Evolutionary conservation across 2,888 invertebrate species (phyloP).

Genomic region (Hylaea fasciaria): DNA sequence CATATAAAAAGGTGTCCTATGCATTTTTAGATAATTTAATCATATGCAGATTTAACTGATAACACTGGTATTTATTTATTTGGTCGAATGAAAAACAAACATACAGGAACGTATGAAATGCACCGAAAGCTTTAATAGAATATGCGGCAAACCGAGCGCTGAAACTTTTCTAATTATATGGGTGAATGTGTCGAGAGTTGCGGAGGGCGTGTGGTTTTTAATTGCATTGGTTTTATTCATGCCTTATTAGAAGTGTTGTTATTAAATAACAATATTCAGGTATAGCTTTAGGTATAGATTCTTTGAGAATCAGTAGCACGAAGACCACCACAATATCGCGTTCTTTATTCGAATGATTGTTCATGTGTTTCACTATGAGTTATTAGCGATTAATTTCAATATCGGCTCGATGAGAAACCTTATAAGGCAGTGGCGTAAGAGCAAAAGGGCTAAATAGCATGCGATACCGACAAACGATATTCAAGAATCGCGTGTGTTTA

Average conservation of each 20-base stretch:
- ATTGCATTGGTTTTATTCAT: slow-evolving; percentile 35
- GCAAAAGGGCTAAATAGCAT: slow-evolving; percentile 47
- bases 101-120: slow-evolving; percentile 34
- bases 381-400: slow-evolving; percentile 59
- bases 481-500: slow-evolving; percentile 75
- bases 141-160: slow-evolving; percentile 37
- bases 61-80: slow-evolving; percentile 2
- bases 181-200: slow-evolving; percentile 39
- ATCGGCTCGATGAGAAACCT: slow-evolving; percentile 61
- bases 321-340: slow-evolving; percentile 13
- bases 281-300: too few species aligned
- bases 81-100: slow-evolving; percentile 34
- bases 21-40: background rate
- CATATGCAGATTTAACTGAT: background rate
- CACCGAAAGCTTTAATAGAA: slow-evolving; percentile 43
- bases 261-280: too few species aligned
- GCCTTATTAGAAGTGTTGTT: background rate
- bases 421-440: slow-evolving; percentile 54
- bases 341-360: slow-evolving; percentile 38
- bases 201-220: slow-evolving; percentile 29
- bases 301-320: background rate
- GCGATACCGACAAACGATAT: slow-evolving; percentile 60
- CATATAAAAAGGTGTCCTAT: too few species aligned
- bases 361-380: slow-evolving; percentile 41
- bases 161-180: slow-evolving; percentile 42